A percentile compares a stretch with the other conserved stretches of the same genome.
phyloP scores from a whole-genome alignment of 2,113 vertebrate genomes.

The Myiopsitta monachus region DNA sequence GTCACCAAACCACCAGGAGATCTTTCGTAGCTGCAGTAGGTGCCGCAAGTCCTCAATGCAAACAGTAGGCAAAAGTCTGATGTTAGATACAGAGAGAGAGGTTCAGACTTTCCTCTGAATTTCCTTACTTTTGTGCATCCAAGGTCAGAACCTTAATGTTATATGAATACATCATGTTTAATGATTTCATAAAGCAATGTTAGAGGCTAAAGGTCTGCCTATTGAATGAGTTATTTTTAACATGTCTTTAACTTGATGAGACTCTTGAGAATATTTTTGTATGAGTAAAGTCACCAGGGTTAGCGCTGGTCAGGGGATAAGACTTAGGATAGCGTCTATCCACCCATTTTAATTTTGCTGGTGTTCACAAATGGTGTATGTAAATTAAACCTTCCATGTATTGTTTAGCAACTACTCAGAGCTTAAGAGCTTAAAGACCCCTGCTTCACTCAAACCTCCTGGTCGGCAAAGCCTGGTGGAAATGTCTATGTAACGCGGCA shows the following conservation, averaged over 20 bases:
- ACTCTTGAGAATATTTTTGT: background rate
- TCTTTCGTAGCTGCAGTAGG: background rate
- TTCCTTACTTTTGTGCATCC: slow-evolving; percentile 39
- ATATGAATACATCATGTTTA: slow-evolving; percentile 53
- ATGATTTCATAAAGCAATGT: slow-evolving; percentile 53
- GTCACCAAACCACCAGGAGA: background rate
- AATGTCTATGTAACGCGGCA: background rate
- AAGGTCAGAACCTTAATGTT: slow-evolving; percentile 56
- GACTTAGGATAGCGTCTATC: background rate
- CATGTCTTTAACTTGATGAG: background rate
- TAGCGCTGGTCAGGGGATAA: background rate
- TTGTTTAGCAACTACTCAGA: background rate
- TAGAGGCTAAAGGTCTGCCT: slow-evolving; percentile 52
- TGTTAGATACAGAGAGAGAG: slow-evolving; percentile 34
- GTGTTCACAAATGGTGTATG: background rate
- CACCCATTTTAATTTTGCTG: background rate
- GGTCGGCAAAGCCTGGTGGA: background rate
- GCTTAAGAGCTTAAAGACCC: background rate
- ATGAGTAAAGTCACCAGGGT: slow-evolving; percentile 15
- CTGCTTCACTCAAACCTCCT: background rate
- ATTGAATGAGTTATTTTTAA: slow-evolving; percentile 51
- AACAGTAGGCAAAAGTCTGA: slow-evolving; percentile 48
- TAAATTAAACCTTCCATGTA: background rate
- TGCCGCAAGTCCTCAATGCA: slow-evolving; percentile 30
- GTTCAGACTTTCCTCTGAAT: slow-evolving; percentile 54